phyloP scores from a whole-genome alignment of 2,888 invertebrate genomes.

The Microplitis deprimator region DNA sequence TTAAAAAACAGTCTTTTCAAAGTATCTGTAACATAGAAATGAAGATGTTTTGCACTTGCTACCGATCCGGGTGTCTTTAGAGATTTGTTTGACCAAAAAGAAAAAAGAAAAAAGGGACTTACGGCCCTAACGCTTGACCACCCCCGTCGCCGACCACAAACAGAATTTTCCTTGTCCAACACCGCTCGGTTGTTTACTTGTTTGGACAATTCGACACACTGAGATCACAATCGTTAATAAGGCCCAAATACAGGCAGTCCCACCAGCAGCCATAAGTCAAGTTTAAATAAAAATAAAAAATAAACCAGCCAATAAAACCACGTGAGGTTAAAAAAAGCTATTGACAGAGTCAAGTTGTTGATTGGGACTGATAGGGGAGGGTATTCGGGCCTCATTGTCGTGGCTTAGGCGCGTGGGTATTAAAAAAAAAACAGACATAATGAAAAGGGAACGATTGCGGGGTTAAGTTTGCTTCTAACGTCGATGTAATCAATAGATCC shows the following conservation, averaged over 20 bases:
- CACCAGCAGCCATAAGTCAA: not conserved
- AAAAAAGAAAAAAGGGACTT: not conserved
- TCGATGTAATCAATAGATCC: constrained; percentile 42
- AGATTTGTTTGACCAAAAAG: not conserved
- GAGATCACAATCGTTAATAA: constrained; percentile 3
- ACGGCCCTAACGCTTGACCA: constrained; percentile 44
- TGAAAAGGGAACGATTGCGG: constrained; percentile 40
- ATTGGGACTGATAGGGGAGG: constrained; percentile 36
- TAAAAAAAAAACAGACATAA: constrained; percentile 37
- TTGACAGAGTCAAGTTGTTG: constrained; percentile 39
- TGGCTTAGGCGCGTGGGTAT: constrained; percentile 43
- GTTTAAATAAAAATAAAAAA: not conserved
- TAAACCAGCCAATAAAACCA: not conserved
- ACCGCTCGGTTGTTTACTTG: constrained; percentile 59
- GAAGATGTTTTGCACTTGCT: constrained; percentile 33
- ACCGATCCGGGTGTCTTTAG: constrained; percentile 17
- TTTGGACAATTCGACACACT: constrained; percentile 53
- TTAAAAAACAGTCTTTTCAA: not conserved
- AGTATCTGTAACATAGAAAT: constrained; percentile 13
- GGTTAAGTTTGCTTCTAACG: constrained; percentile 28
- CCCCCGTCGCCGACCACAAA: constrained; percentile 46
- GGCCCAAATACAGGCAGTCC: not conserved
- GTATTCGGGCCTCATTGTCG: constrained; percentile 30
- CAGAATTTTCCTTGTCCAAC: constrained; percentile 25
- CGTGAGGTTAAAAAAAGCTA: not conserved